Conservation (phyloP, 2,797 vertebrate genomes). For the Chiroxiphia lanceolata region DNA sequence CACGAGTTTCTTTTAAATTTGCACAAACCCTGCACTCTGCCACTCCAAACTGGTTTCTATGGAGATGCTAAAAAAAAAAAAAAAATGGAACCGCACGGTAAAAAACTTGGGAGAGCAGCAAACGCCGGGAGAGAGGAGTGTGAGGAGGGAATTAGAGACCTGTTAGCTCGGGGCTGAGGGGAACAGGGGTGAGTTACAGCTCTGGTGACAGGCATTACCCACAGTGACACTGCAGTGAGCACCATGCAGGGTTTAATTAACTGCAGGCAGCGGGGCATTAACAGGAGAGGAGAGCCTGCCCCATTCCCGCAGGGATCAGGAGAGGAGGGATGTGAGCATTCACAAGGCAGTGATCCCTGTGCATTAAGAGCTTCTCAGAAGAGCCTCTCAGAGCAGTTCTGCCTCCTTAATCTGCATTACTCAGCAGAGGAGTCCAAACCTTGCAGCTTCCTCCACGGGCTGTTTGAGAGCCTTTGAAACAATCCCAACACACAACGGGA, state of each 20-base stretch:
- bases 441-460: slow-evolving; percentile 4
- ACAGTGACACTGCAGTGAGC: background rate
- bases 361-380: background rate
- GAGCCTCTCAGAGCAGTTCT: background rate
- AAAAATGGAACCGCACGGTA: fast-evolving
- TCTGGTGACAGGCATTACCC: background rate
- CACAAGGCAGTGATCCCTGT: background rate
- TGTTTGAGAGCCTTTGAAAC: background rate
- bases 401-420: background rate
- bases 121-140: background rate
- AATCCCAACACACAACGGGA: background rate
- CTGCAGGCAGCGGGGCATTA: background rate
- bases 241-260: background rate
- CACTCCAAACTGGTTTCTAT: background rate
- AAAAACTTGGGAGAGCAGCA: background rate
- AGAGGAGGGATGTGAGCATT: background rate
- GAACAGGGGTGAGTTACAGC: background rate
- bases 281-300: background rate
- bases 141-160: background rate
- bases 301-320: background rate
- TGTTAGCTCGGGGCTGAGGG: background rate
- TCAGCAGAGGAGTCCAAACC: background rate
- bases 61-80: background rate
- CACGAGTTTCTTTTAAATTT: background rate
- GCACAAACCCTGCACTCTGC: background rate